Conservation (phyloP, 2,113 vertebrate species). For the Ageneiosus marmoratus region DNA sequence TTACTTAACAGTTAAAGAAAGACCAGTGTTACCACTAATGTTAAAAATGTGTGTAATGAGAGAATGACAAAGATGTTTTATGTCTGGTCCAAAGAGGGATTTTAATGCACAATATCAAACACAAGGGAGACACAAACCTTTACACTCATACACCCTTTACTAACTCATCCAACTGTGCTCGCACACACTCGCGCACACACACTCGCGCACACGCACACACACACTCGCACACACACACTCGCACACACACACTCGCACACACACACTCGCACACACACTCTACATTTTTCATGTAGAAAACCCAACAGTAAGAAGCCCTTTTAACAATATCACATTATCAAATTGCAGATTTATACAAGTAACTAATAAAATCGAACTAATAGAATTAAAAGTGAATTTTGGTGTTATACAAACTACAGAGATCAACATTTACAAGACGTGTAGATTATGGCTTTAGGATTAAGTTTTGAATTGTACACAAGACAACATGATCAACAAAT, state of each 20-base stretch:
- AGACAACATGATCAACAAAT: conserved; percentile 34
- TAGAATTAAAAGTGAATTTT: conserved; percentile 43
- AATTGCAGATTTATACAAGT: conserved; percentile 54
- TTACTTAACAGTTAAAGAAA: conserved; percentile 68
- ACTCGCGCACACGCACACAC: conserved; percentile 26
- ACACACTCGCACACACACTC: background rate
- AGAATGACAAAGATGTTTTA: background rate
- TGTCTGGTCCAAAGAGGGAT: conserved; percentile 40
- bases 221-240: conserved; percentile 34
- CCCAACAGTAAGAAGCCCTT: conserved; percentile 61
- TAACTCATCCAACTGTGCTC: conserved; percentile 38
- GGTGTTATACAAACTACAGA: conserved; percentile 50
- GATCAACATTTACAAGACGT: conserved; percentile 56
- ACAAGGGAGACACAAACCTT: conserved; percentile 23
- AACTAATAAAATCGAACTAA: conserved; percentile 53
- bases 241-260: conserved; percentile 23
- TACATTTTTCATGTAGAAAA: conserved; percentile 39
- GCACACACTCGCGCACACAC: conserved; percentile 28
- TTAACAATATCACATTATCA: conserved; percentile 56
- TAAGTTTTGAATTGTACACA: conserved; percentile 43
- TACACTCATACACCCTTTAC: conserved; percentile 6
- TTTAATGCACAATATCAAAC: conserved; percentile 51
- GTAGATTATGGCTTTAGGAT: conserved; percentile 68
- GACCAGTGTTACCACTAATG: conserved; percentile 50
- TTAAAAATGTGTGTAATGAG: too few species aligned